Evolutionary conservation across 1,140 invertebrate genomes (phyloP).

Genomic region (Ptiloglossa arizonensis): DNA sequence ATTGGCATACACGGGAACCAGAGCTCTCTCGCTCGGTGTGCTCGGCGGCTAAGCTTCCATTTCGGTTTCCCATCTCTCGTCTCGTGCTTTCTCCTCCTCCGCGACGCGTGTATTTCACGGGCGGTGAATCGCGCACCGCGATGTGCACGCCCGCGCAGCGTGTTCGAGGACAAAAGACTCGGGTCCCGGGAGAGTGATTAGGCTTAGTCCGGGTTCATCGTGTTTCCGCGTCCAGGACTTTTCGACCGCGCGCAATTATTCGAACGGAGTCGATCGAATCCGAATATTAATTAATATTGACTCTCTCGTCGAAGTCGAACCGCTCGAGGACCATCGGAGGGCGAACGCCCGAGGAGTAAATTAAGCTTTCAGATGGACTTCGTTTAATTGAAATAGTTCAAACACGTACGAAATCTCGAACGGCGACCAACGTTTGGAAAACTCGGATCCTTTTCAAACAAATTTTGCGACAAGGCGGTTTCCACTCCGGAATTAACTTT

Average conservation of each 20-base stretch:
- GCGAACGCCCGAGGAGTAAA: background rate
- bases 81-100: too few species aligned
- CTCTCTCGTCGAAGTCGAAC: background rate
- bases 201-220: too few species aligned
- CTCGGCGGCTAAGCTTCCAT: background rate
- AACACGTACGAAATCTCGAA: background rate
- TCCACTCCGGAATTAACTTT: background rate
- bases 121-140: background rate
- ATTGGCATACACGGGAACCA: background rate
- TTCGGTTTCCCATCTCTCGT: background rate
- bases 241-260: background rate
- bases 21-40: background rate
- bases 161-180: too few species aligned
- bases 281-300: slow-evolving; percentile 36
- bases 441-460: background rate
- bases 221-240: background rate
- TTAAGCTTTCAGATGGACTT: background rate
- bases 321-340: background rate
- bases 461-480: background rate
- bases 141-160: background rate
- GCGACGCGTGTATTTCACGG: background rate
- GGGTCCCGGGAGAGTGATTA: too few species aligned
- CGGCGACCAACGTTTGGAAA: background rate
- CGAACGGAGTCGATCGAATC: background rate
- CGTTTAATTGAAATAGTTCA: slow-evolving; percentile 33